Evolutionary conservation across 1,140 invertebrate genomes (phyloP).

Genomic region (Drosophila sp.): DNA sequence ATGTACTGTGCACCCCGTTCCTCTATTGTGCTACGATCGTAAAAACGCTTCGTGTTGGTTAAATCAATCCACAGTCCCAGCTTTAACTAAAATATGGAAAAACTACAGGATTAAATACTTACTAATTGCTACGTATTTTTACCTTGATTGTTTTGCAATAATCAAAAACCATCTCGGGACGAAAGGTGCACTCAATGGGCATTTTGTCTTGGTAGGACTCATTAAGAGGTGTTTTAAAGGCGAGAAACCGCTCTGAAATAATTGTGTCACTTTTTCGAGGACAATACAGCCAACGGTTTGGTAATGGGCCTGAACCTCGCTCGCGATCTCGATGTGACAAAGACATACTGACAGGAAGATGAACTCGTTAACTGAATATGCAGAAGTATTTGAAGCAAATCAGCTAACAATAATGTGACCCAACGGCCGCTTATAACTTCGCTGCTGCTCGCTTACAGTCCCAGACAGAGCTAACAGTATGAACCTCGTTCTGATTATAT

Average conservation of each 20-base stretch:
- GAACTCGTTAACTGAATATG: neutral
- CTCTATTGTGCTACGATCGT: conserved; percentile 92
- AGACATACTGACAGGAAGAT: conserved; percentile 40
- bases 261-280: conserved; percentile 92
- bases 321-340: conserved; percentile 54
- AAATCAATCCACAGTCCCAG: conserved; percentile 98
- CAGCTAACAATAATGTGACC: no score
- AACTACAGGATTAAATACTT: neutral
- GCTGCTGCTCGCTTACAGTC: no score
- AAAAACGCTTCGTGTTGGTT: conserved; percentile 97
- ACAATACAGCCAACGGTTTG: conserved; percentile 96
- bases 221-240: conserved; percentile 96
- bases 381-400: no score
- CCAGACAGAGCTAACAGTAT: no score
- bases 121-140: no score
- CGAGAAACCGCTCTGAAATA: conserved; percentile 92
- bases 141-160: conserved; percentile 90
- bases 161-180: conserved; percentile 92
- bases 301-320: conserved; percentile 88
- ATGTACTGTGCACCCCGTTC: conserved; percentile 91
- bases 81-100: conserved; percentile 87
- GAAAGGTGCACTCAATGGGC: conserved; percentile 91
- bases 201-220: conserved; percentile 92
- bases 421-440: no score
- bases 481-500: no score